phyloP scores from a whole-genome alignment of 2,888 invertebrate species.

The Eupeodes latifasciatus region DNA sequence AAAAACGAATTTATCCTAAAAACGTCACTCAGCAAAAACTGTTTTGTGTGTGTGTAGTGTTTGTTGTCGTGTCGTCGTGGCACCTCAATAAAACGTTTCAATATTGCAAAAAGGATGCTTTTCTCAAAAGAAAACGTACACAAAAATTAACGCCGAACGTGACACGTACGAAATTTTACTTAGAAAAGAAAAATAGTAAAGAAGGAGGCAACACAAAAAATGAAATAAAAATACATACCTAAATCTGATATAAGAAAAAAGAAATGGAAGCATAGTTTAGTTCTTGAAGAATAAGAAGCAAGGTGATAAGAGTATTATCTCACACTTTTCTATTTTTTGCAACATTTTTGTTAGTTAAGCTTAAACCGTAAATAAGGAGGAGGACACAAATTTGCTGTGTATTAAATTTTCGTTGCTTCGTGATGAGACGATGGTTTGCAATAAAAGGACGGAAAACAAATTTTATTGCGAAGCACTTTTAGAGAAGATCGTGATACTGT shows the following conservation, averaged over 20 bases:
- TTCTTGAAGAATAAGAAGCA: constrained; percentile 18
- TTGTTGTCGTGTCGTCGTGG: constrained; percentile 43
- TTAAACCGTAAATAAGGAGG: constrained; percentile 52
- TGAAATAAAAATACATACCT: constrained; percentile 30
- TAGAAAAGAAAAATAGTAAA: constrained; percentile 54
- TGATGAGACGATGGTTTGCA: constrained; percentile 49
- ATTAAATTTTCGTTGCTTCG: constrained; percentile 53
- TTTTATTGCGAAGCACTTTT: constrained; percentile 38
- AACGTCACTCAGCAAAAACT: constrained; percentile 74
- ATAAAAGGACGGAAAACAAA: neutral
- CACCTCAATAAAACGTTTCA: constrained; percentile 75
- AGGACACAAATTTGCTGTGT: constrained; percentile 44
- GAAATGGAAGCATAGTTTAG: constrained; percentile 28
- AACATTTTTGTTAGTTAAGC: constrained; percentile 72
- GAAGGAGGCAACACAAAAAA: neutral
- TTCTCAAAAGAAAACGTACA: constrained; percentile 71
- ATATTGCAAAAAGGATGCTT: constrained; percentile 73
- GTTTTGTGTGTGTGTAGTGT: constrained; percentile 22
- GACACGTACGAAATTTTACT: constrained; percentile 75
- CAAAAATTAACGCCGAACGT: constrained; percentile 74
- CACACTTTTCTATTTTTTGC: constrained; percentile 57
- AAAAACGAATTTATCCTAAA: constrained; percentile 51
- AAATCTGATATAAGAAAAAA: constrained; percentile 41
- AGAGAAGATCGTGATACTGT: neutral
- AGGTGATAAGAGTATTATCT: constrained; percentile 52